phyloP scores from a whole-genome alignment of 2,888 invertebrate species.

The Hymenopus coronatus region DNA sequence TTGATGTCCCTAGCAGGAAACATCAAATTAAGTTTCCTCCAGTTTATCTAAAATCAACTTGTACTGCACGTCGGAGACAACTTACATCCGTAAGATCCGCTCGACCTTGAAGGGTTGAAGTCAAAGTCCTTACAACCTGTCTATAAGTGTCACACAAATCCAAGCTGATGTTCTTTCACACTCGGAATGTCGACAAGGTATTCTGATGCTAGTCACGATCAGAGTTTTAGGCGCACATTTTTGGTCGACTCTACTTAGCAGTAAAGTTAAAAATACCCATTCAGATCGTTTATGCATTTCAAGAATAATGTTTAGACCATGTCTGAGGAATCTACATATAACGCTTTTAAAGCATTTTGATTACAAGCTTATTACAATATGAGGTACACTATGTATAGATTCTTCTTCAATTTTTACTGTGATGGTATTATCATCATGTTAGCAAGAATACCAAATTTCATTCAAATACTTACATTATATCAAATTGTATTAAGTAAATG shows the following conservation, averaged over 20 bases:
- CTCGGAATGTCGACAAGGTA: not conserved
- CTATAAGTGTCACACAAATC: not conserved
- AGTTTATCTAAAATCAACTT: not conserved
- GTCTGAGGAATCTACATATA: too few species aligned
- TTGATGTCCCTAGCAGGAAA: not conserved
- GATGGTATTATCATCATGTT: too few species aligned
- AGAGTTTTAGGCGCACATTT: not conserved
- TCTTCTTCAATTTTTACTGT: too few species aligned
- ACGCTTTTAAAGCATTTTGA: too few species aligned
- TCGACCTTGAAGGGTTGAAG: not conserved
- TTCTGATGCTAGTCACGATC: not conserved
- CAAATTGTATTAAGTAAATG: too few species aligned
- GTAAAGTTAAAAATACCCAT: too few species aligned
- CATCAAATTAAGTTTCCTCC: not conserved
- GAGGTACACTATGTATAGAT: too few species aligned
- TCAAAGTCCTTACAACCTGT: not conserved
- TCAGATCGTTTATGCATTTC: too few species aligned
- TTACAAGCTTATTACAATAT: too few species aligned
- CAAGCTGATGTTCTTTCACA: not conserved
- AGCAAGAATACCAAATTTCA: too few species aligned
- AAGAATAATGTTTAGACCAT: too few species aligned
- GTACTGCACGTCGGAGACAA: not conserved
- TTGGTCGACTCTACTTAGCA: not conserved
- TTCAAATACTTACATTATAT: too few species aligned
- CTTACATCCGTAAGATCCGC: not conserved